These are phyloP conservation scores for Syrrhaptes paradoxus DNA, from an alignment of 2,113 vertebrate species.

Conservation along the genomic window DNA sequence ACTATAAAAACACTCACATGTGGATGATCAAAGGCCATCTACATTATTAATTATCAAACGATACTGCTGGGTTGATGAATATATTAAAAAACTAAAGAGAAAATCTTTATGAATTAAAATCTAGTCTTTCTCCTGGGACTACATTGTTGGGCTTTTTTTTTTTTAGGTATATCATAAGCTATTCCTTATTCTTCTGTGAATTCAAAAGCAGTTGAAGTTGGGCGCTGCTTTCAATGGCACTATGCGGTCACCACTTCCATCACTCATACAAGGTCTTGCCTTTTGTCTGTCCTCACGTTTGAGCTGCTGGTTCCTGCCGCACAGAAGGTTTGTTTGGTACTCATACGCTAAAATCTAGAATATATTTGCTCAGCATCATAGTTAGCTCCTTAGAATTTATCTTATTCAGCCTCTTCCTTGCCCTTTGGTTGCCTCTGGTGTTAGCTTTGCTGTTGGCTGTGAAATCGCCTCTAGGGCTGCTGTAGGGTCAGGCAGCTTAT, in stretches of 20 bases:
- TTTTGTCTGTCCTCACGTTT: slow-evolving; percentile 21
- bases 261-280: neutral
- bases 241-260: neutral
- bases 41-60: slow-evolving; percentile 32
- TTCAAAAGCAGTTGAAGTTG: slow-evolving; percentile 20
- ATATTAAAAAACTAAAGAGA: neutral
- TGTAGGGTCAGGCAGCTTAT: slow-evolving; percentile 57
- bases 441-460: slow-evolving; percentile 58
- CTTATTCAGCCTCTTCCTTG: neutral
- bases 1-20: neutral
- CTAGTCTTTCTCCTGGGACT: neutral
- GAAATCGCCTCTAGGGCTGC: slow-evolving; percentile 69
- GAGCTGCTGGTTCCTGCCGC: neutral
- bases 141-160: neutral
- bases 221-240: neutral
- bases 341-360: slow-evolving; percentile 31
- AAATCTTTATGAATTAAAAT: neutral
- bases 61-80: neutral
- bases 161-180: neutral
- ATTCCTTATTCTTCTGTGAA: neutral
- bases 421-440: slow-evolving; percentile 27
- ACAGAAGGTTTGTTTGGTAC: slow-evolving; percentile 20
- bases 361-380: slow-evolving; percentile 29
- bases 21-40: slow-evolving; percentile 8
- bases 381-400: slow-evolving; percentile 21